Base-by-base conservation (phyloP, 2,888 invertebrate genomes). In the Orchestes rusci region DNA sequence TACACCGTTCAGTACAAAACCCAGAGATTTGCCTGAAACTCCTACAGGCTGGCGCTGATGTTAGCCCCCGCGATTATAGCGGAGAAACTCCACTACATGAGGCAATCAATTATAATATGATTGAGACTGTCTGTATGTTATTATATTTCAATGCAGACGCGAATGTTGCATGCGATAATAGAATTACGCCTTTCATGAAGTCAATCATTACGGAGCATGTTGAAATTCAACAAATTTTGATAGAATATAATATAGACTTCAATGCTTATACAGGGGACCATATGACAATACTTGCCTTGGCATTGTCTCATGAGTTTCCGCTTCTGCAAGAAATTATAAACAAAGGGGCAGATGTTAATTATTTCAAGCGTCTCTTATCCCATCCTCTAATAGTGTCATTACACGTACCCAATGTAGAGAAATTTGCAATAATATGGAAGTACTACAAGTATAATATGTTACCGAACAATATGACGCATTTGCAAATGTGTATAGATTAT, bases 111-210 rank as follows among this genome's bases (percentile, higher is more conserved):
- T 39, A 45, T 8, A 39, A 34, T 12, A 53, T 48, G 39, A 27
- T 57, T 5, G 58, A 61, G 47, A 46, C 53, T 15, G 53, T 61
- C 13, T 58, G 57, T 40, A 56, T 60, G 59, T 41, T 63, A 17
- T 45, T 63, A 3, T 61, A 56, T 50, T 59, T 58, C 35, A 51
- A 53, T 45, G 60, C 61, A n/a, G 61, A 62, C 49, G 51, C 56
- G 3, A 55, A 56, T 18, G 38, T 53, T 16, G 20, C 27, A 13
- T 50, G 53, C 16, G 51, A 47, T 15, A 50, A 53, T 35, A 35
- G 50, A 43, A 40, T 55, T 13, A 59, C 57, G 10, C 59, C 61
- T 7, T 59, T 61, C 32, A 57, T 59, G 56, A 52, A 54, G 32
- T 54, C 59, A 2, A 17, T 60, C 16, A 48, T 52, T 20, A 4